Evolutionary conservation across 2,113 vertebrate species (phyloP), one percentile per base, ranked within the genome.

Genomic region (Taurulus bubalis): DNA sequence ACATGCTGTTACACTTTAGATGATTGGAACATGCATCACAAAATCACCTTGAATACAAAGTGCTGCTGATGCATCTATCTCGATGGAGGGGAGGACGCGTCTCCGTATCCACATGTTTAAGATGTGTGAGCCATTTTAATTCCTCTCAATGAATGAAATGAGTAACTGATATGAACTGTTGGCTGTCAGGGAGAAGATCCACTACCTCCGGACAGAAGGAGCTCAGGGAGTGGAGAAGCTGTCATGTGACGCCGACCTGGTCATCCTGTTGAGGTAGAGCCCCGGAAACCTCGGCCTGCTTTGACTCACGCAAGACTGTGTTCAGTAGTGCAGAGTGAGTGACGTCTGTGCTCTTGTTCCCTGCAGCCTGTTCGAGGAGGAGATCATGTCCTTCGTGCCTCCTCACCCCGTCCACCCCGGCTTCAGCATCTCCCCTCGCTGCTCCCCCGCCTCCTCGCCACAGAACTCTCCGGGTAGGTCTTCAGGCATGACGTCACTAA

Each of bases 191-290:
- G 98, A 99, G 95, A 99, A 99, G 94, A 98, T 99, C 86, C 97
- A 99, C 94, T 99, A 98, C 87, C 97, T 99, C 89, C 95, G 97
- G 66, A 99, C 96, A 24, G 98, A 99, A 90, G 98, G 98, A 20
- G 95, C 95, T 68, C 96, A 97, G 38, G 98, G 97, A 4, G 96
- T 99, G 85, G 97, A 98, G 91, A 99, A 98, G 87, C 88, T 99
- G 85, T 99, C 98, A 0, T 99, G 97, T 92, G 98, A 99, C 70
- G 98, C 98, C 68, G 98, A 99, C 93, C 95, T 99, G 69, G 98
- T 99, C 87, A 99, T 99, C 91, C 92, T 99, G 74, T 90, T 99
- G 36, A 99, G 98, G 98, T 99, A 94, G 69, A 49, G n/a, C n/a
- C n/a, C n/a, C n/a, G n/a, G n/a, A n/a, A n/a, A n/a, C n/a, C n/a